Evolutionary conservation across 1,140 invertebrate species (phyloP).

Genomic region (Myzus persicae): DNA sequence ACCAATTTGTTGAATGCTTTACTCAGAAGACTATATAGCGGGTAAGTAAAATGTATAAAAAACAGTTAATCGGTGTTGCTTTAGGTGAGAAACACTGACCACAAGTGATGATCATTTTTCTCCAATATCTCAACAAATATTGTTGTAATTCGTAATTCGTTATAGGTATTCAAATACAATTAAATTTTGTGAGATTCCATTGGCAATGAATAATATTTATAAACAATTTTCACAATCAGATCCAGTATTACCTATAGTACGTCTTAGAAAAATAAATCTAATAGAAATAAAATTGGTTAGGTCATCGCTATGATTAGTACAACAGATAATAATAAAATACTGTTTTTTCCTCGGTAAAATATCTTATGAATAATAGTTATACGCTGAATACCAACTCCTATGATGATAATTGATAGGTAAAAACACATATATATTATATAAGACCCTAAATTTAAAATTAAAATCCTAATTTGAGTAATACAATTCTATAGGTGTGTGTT

Average conservation of each 20-base stretch:
- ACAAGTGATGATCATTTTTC: neutral
- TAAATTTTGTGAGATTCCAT: neutral
- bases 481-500: neutral
- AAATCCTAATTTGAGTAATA: neutral
- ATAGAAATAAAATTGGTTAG: neutral
- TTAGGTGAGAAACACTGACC: neutral
- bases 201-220: neutral
- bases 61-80: neutral
- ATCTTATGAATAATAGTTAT: neutral
- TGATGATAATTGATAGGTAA: neutral
- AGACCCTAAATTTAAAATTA: neutral
- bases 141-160: neutral
- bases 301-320: slow-evolving; percentile 41
- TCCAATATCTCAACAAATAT: neutral
- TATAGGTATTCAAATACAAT: neutral
- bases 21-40: neutral
- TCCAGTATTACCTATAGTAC: neutral
- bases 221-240: neutral
- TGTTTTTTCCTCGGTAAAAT: neutral
- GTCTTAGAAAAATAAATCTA: neutral
- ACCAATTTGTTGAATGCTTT: neutral
- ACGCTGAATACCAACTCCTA: neutral
- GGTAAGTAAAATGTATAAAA: neutral
- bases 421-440: neutral
- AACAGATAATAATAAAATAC: slow-evolving; percentile 47